Base-by-base conservation (phyloP, 1,140 invertebrate species). In the Euura saliciscinereae region DNA sequence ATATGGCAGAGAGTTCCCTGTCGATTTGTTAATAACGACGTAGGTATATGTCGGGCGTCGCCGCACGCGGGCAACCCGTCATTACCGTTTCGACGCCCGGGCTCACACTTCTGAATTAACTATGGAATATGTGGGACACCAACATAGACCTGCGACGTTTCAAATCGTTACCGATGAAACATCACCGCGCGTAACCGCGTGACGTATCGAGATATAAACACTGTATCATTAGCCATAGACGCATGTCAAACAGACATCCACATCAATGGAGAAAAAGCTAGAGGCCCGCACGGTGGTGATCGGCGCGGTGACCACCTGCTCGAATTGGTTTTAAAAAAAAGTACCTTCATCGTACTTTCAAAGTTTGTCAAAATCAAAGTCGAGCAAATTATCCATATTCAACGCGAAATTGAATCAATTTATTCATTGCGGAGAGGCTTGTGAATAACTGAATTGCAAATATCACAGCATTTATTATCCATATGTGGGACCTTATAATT, bases 21-120 rank as follows among this genome's bases (percentile, higher is more conserved):
- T 67, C 66, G 66, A 42, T 67, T 42, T 42, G 13, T 42, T 67
- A 42, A 67, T 67, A 42, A 67, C 66, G 66, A 42, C 66, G 66
- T 28, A 28, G 28, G 28, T 28, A 28, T 28, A 28, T 28, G 28
- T 67, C 66, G 66, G 66, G 13, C 66, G 28, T 67, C 51, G 51
- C 51, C 51, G 28, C 28, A 59, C 51, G 51, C 51, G 51, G 43
- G 66, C 13, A 74, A 77, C 68, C 45, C 73, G 74, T 77, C 77
- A 78, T 77, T 79, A 77, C 78, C 78, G 71, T 45, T 51, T 64
- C 71, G 64, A 70, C 72, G 28, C 28, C 28, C 28, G 43, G 51
- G 51, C 51, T 59, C 3, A n/a, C 6, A 59, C 51, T 59, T 11
- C 51, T 59, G 51, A 59, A 59, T 59, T 59, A 59, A 59, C 51